Evolutionary conservation across 2,888 invertebrate genomes (phyloP).

Genomic region (Toxonevra muliebris): DNA sequence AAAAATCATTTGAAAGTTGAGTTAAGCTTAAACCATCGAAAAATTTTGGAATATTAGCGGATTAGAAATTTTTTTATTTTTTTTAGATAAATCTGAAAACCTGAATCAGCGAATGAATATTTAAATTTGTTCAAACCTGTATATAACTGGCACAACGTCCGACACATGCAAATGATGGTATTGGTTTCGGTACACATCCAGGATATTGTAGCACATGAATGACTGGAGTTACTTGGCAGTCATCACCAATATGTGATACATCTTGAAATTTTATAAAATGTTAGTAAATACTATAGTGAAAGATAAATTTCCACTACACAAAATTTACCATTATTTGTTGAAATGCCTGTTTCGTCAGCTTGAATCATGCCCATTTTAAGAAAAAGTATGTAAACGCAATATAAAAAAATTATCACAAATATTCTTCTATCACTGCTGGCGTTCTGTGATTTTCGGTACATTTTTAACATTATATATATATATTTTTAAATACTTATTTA

Average conservation of each 20-base stretch:
- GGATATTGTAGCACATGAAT: conserved; percentile 91
- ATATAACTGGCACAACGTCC: conserved; percentile 92
- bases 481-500: neutral
- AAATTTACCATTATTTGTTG: conserved; percentile 50
- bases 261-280: conserved; percentile 42
- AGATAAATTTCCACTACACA: neutral
- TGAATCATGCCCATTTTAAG: conserved; percentile 45
- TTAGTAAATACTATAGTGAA: neutral
- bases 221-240: conserved; percentile 91
- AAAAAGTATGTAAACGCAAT: conserved; percentile 47
- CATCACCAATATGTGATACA: conserved; percentile 69
- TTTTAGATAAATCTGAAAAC: too few species aligned
- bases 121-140: conserved; percentile 73
- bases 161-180: conserved; percentile 92
- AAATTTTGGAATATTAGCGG: too few species aligned
- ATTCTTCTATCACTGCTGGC: conserved; percentile 43
- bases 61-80: too few species aligned
- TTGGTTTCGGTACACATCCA: conserved; percentile 91
- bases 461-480: conserved; percentile 26
- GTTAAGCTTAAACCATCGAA: too few species aligned
- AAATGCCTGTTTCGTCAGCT: conserved; percentile 45
- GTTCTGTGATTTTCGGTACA: conserved; percentile 47
- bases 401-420: conserved; percentile 45
- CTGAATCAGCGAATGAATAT: too few species aligned
- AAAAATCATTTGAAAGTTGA: too few species aligned